These are phyloP conservation scores for Lepus europaeus DNA, from an alignment of 2,113 vertebrate genomes.

Conservation along the genomic window DNA sequence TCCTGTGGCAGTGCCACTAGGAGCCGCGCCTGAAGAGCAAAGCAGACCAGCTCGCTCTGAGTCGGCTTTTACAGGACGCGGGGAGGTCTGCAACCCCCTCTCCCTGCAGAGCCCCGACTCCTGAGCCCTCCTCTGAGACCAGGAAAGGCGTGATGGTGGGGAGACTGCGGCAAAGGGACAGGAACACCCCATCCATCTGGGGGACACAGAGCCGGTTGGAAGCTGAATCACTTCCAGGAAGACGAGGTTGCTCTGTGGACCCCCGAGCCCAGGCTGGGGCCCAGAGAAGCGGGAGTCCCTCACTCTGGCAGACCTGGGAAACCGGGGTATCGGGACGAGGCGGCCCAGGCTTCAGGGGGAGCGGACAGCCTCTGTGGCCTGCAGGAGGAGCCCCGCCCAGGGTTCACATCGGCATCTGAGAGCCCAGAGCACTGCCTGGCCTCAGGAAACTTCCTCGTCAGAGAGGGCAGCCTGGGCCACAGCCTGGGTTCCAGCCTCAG, in stretches of 20 bases:
- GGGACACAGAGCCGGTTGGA: background rate
- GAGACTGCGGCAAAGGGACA: background rate
- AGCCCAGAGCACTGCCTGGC: background rate
- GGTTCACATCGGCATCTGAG: background rate
- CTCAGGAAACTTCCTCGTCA: background rate
- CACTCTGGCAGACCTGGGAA: accelerated
- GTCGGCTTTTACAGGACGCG: background rate
- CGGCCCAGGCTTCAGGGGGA: too few species aligned
- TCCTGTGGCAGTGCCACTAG: background rate
- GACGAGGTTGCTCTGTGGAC: background rate
- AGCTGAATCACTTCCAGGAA: background rate
- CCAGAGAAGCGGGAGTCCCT: background rate
- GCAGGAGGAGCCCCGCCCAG: background rate
- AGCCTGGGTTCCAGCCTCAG: background rate
- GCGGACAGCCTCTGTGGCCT: accelerated
- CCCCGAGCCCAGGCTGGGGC: background rate
- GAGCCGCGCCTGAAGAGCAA: accelerated
- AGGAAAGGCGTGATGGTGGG: background rate
- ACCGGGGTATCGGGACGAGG: background rate
- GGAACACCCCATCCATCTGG: background rate
- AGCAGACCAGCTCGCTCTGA: too few species aligned
- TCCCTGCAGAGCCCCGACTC: background rate
- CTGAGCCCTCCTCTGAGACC: background rate
- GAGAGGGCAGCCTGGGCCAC: background rate
- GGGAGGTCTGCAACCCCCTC: background rate